Percentiles rank a stretch among this genome's conserved stretches.
phyloP scores from a whole-genome alignment of 1,140 invertebrate species.

The Gryon sp. region DNA sequence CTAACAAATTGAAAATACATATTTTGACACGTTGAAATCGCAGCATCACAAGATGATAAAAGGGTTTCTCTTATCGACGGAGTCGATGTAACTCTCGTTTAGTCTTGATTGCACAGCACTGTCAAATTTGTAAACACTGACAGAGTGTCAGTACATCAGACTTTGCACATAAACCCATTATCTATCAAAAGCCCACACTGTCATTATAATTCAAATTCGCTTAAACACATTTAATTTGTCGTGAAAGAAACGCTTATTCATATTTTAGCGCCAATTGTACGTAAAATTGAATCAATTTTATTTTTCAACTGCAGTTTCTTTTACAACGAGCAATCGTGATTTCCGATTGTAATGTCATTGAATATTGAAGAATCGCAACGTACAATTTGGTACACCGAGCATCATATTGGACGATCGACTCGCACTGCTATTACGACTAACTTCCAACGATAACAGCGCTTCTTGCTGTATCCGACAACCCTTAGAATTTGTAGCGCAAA shows the following conservation, averaged over 20 bases:
- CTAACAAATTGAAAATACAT: too few species aligned
- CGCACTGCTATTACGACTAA: slow-evolving; percentile 38
- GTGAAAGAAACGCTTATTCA: too few species aligned
- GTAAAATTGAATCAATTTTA: neutral
- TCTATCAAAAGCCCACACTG: too few species aligned
- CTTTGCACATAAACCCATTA: too few species aligned
- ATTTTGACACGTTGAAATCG: slow-evolving; percentile 3
- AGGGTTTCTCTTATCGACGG: slow-evolving; percentile 18
- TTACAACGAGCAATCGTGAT: neutral
- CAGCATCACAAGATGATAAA: slow-evolving; percentile 21
- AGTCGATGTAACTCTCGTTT: too few species aligned
- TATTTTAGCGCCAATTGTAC: slow-evolving; percentile 17
- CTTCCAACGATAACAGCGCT: slow-evolving; percentile 42
- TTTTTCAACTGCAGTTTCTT: neutral
- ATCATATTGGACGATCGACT: slow-evolving; percentile 7
- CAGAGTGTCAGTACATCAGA: too few species aligned
- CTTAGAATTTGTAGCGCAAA: slow-evolving; percentile 49
- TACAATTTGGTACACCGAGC: slow-evolving; percentile 4
- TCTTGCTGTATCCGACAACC: slow-evolving; percentile 46
- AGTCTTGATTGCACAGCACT: too few species aligned
- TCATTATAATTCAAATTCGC: too few species aligned
- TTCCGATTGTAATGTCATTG: neutral
- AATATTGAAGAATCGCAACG: neutral
- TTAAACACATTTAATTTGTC: too few species aligned
- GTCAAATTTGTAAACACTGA: too few species aligned